These are phyloP conservation scores for Lordiphosa andalusiaca DNA, from an alignment of 2,888 invertebrate genomes.

Conservation along the genomic window DNA sequence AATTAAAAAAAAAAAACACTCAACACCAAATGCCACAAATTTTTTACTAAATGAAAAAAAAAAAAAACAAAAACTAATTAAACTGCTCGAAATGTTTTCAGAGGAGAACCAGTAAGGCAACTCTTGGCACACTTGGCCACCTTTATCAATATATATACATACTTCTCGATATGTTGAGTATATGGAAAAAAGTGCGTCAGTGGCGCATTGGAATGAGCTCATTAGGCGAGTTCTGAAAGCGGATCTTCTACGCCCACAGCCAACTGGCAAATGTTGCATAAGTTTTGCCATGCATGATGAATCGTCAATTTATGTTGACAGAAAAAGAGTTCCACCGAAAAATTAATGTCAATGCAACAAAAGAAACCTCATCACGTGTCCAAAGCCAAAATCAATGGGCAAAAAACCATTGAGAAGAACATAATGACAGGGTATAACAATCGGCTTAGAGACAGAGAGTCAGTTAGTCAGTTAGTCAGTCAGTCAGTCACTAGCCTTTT, in stretches of 20 bases:
- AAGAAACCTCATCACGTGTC: slow-evolving; percentile 58
- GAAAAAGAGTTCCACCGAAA: slow-evolving; percentile 27
- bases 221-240: slow-evolving; percentile 43
- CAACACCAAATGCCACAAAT: slow-evolving; percentile 26
- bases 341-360: slow-evolving; percentile 64
- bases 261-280: slow-evolving; percentile 47
- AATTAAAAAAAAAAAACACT: slow-evolving; percentile 5
- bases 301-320: slow-evolving; percentile 24
- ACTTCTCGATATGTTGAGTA: too few relatives aligned
- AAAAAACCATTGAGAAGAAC: slow-evolving; percentile 36
- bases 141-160: background rate
- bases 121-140: slow-evolving; percentile 13
- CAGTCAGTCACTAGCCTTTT: slow-evolving; percentile 30
- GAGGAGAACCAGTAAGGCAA: slow-evolving; percentile 45
- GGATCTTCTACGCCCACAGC: slow-evolving; percentile 52
- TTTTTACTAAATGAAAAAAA: slow-evolving; percentile 18
- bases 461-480: slow-evolving; percentile 25
- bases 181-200: too few relatives aligned
- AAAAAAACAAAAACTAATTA: slow-evolving; percentile 38
- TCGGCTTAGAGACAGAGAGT: slow-evolving; percentile 28
- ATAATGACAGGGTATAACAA: slow-evolving; percentile 43
- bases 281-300: slow-evolving; percentile 29
- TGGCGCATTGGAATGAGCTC: slow-evolving; percentile 47
- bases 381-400: slow-evolving; percentile 18
- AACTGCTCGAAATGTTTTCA: slow-evolving; percentile 19